phyloP scores from a whole-genome alignment of 53 echinoderm and acorn worm genomes.

The Henricia sp. region DNA sequence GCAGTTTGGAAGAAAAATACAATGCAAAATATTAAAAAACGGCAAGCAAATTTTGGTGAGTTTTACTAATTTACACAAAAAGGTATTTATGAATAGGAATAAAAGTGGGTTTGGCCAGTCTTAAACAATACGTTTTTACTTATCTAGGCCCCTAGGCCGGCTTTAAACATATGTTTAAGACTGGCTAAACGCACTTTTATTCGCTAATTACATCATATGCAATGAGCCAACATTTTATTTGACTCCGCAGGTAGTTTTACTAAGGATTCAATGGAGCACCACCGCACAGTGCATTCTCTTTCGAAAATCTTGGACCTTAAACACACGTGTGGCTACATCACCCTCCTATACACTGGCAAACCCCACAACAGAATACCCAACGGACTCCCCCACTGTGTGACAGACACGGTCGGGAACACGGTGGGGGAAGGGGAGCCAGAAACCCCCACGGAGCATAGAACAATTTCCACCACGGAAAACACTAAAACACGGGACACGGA shows the following conservation, averaged over 20 bases:
- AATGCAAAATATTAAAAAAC: too few species aligned
- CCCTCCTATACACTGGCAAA: slow-evolving; percentile 85
- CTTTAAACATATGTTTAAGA: too few species aligned
- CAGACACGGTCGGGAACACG: not conserved
- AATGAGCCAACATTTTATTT: too few species aligned
- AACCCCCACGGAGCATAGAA: not conserved
- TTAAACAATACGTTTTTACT: too few species aligned
- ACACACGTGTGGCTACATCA: slow-evolving; percentile 94
- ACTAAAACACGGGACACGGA: slow-evolving; percentile 47
- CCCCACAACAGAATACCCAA: slow-evolving; percentile 22
- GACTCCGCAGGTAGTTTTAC: slow-evolving; percentile 59
- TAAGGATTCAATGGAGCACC: slow-evolving; percentile 75
- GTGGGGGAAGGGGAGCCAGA: not conserved
- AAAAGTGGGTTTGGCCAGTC: too few species aligned
- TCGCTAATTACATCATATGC: too few species aligned
- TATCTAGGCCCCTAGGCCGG: too few species aligned
- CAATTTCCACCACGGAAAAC: slow-evolving; percentile 1
- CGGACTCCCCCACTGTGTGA: not conserved
- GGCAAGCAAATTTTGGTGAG: too few species aligned
- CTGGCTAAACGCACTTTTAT: too few species aligned
- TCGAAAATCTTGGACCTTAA: slow-evolving; percentile 76
- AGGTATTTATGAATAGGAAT: too few species aligned
- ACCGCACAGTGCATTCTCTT: slow-evolving; percentile 73
- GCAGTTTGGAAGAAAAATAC: too few species aligned
- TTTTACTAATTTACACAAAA: too few species aligned